Evolutionary conservation across 2,113 vertebrate genomes (phyloP), one percentile per base, ranked within the genome.

Genomic region (Thinocorus orbignyianus): DNA sequence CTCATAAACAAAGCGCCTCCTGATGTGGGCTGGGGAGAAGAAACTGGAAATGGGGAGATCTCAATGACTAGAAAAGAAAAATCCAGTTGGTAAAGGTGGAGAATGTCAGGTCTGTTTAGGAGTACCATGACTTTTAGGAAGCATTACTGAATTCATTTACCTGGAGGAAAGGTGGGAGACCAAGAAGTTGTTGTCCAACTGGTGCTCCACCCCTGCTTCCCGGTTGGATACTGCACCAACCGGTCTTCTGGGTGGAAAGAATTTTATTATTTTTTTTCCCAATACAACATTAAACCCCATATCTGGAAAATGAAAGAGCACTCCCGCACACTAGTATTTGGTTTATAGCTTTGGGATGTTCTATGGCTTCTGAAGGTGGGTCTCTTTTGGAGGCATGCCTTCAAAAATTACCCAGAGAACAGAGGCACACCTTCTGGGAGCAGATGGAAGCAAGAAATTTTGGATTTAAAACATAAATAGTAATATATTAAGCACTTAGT

Each of bases 31-130:
- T 90, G 80, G 20, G 0, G 35, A 52, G 76, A 52, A 81, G 72
- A 71, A 64, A 31, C 30, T 79, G 65, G 49, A 68, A 90, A 78
- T 31, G 22, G 61, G 51, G 51, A 61, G 26, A 84, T 25, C 28
- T 91, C 81, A 69, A 68, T 17, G 69, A 90, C 31, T 48, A 33
- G 23, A 54, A 77, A 61, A 33, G 31, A 76, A 81, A 86, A 91
- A 65, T 25, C 35, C 15, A 20, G 9, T 17, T 79, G 74, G 39
- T 5, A 55, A 33, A 33, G 13, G 28, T 2, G 14, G 33, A 64
- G 7, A 74, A 33, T 5, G 4, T 86, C 30, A 31, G 14, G 65
- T 44, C 74, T 0, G 0, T 42, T 68, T 24, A 28, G 31, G 25
- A 51, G 8, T 49, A 11, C 16, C 23, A 3, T n/a, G 46, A 48